These are phyloP conservation scores for Platycercus adscitus DNA, from an alignment of 2,113 vertebrate species.

Conservation along the genomic window DNA sequence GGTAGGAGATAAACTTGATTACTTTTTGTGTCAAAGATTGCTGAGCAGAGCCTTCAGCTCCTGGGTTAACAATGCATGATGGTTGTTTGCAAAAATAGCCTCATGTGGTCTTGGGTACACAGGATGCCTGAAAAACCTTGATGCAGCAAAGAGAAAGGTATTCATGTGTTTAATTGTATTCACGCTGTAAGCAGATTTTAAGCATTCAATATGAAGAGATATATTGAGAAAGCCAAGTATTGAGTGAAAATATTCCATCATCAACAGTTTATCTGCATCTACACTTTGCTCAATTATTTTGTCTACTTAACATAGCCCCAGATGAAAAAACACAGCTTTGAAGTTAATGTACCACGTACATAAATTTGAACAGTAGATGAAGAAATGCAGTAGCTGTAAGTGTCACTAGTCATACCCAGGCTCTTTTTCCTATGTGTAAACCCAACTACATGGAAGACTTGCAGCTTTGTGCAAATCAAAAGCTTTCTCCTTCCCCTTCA, in stretches of 20 bases:
- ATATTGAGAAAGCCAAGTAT: neutral
- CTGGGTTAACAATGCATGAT: rapidly evolving
- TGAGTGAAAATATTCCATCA: neutral
- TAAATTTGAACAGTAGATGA: neutral
- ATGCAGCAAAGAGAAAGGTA: neutral
- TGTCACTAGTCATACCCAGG: neutral
- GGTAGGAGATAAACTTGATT: neutral
- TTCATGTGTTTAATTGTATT: neutral
- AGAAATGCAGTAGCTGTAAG: neutral
- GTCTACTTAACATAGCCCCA: neutral
- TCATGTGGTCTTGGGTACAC: neutral
- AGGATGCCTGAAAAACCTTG: neutral
- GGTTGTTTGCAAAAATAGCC: neutral
- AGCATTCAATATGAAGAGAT: neutral
- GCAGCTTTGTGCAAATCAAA: neutral
- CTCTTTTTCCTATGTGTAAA: neutral
- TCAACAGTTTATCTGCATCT: neutral
- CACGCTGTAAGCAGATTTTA: neutral
- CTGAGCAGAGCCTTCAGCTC: neutral
- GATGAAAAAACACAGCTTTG: neutral
- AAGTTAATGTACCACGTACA: neutral
- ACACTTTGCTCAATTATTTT: neutral
- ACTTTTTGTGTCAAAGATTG: neutral
- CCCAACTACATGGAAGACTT: neutral
- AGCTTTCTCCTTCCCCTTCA: neutral